phyloP scores from a whole-genome alignment of 2,888 invertebrate genomes.

The Crematogaster levior region DNA sequence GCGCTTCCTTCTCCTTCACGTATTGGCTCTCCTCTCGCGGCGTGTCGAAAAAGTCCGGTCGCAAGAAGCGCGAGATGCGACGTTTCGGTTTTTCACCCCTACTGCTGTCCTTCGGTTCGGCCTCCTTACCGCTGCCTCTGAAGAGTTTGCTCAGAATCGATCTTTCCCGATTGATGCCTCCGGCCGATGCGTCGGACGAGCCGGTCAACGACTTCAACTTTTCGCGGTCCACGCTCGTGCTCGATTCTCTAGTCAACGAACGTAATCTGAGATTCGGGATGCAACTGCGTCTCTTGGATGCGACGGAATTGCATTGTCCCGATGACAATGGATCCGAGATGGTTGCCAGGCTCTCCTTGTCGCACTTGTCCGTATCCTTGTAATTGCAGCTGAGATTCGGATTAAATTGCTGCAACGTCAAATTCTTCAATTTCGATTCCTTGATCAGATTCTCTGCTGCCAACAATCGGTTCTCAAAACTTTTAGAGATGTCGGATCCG shows the following conservation, averaged over 20 bases:
- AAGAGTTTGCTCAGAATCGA: conserved; percentile 88
- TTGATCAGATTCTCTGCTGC: conserved; percentile 84
- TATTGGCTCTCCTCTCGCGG: conserved; percentile 90
- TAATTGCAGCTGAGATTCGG: conserved; percentile 78
- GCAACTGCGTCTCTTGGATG: conserved; percentile 79
- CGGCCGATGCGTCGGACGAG: conserved; percentile 65
- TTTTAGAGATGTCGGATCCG: conserved; percentile 72
- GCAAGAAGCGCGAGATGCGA: conserved; percentile 91
- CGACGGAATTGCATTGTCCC: conserved; percentile 32
- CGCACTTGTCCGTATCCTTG: conserved; percentile 80
- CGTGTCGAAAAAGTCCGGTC: conserved; percentile 92
- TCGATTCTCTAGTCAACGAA: conserved; percentile 79
- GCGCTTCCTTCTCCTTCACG: conserved; percentile 85
- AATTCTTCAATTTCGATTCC: conserved; percentile 81
- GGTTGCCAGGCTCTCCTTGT: conserved; percentile 77
- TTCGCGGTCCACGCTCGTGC: conserved; percentile 55
- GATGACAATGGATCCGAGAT: conserved; percentile 67
- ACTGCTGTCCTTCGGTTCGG: conserved; percentile 45
- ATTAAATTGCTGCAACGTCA: conserved; percentile 74
- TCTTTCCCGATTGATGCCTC: conserved; percentile 85
- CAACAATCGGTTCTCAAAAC: conserved; percentile 80
- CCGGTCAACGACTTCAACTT: conserved; percentile 70
- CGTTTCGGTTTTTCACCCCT: conserved; percentile 83
- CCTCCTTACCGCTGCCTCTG: conserved; percentile 74
- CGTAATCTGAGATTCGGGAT: conserved; percentile 80